Base-by-base conservation (phyloP, 2,888 invertebrate genomes). In the Norana najaformis region DNA sequence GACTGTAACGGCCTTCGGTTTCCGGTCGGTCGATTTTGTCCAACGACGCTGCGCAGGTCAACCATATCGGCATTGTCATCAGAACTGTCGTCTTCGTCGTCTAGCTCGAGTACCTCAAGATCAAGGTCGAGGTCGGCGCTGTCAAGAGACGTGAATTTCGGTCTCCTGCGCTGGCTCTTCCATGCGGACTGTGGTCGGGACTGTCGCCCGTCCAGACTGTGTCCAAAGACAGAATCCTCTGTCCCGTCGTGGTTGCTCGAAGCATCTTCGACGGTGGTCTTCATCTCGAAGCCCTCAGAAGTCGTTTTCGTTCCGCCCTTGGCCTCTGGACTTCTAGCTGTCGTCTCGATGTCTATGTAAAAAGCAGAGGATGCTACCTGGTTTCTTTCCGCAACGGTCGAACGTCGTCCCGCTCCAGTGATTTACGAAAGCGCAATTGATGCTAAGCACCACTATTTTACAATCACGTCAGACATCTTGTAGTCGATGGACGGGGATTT, bases 51-150 rank as follows among this genome's bases (percentile, higher is more conserved):
- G n/a, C 69, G 69, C 69, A 69, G 69, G 16, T 69, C 69, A 8
- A 69, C n/a, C 30, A 69, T 30, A 16, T 85, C 36, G 13, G 85
- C 35, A 23, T 35, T 18, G 36, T 35, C 85, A 36, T 36, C 85
- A 14, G 85, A 85, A 85, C 35, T 85, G 85, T 85, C 23, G 16
- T 16, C 85, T 23, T n/a, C 85, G 85, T 85, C 85, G 85, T 85
- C 85, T 18, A 85, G 37, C 0, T 85, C 85, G 37, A 85, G 36
- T 1, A 85, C 37, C 37, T 85, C 85, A 85, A 85, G 85, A 35
- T 85, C 85, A 36, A 85, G 85, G 34, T 83, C 83, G 13, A 11
- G 41, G 53, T 69, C 69, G 11, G 34, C 85, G 85, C 37, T n/a
- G 36, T 85, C 85, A 6, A 85, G 20, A 16, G 85, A 85, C 85